Evolutionary conservation across 2,797 vertebrate genomes (phyloP), one percentile per base, ranked within the genome.

Genomic region (Apodemus agrarius): DNA sequence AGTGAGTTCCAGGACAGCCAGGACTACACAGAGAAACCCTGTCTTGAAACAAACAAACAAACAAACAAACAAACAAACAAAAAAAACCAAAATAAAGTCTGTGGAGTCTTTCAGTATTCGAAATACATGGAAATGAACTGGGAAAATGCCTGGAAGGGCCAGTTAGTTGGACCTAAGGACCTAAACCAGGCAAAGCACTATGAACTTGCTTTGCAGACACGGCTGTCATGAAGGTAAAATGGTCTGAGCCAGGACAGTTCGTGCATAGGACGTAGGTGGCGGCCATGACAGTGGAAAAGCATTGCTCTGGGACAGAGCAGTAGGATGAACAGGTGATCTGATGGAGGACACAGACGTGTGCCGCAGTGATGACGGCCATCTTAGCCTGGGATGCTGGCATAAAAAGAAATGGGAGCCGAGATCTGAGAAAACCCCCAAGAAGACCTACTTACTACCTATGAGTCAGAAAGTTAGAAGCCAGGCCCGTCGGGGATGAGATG

Each of bases 31-130:
- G n/a, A n/a, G n/a, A n/a, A n/a, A n/a, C n/a, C n/a, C n/a, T n/a
- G n/a, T n/a, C n/a, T n/a, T n/a, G n/a, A n/a, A n/a, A n/a, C n/a
- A n/a, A n/a, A n/a, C n/a, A n/a, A n/a, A n/a, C n/a, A n/a, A n/a
- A n/a, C n/a, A n/a, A n/a, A n/a, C n/a, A n/a, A n/a, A n/a, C n/a
- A n/a, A n/a, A n/a, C n/a, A n/a, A n/a, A n/a, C n/a, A n/a, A n/a
- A n/a, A n/a, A n/a, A n/a, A n/a, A n/a, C n/a, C n/a, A n/a, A 90
- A 83, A 74, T 88, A 94, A 75, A 49, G 85, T 82, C 91, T 90
- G 59, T 40, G 65, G 54, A 90, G 37, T 75, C 69, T 61, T 91
- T 95, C 37, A 54, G 14, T 82, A 89, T 96, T 88, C 43, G 59
- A 79, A 8, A 85, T 43, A 57, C n/a, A 1, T 52, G 69, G 49